Evolutionary conservation across 2,113 vertebrate genomes (phyloP), one percentile per base, ranked within the genome.

Genomic region (Limnothrissa miodon): DNA sequence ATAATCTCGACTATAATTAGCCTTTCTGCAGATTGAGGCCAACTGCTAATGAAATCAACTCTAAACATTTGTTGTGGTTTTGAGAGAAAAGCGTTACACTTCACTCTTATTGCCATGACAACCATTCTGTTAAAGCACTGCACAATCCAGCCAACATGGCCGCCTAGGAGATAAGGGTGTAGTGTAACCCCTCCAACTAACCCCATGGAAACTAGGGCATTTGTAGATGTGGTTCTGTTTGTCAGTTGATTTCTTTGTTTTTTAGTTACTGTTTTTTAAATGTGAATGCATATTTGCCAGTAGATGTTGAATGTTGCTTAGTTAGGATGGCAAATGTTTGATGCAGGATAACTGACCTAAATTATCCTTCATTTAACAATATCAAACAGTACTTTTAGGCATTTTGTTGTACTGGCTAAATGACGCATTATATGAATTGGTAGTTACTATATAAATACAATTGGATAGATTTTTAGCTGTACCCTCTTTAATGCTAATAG

Each of bases 261-360:
- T 94, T 95, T 90, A 92, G 92, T 95, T 93, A 92, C 87, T 93
- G 92, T 94, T 94, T 90, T 92, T 90, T 95, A 93, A 95, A 94
- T 94, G 94, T 95, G 92, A 90, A 93, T 94, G 93, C 94, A 93
- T 94, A 92, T 94, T 89, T 95, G 91, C 93, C 91, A 92, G 93
- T 98, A 96, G 96, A 97, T 99, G 97, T 99, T 98, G 94, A 98
- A 93, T 98, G 97, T 99, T 96, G 95, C 96, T 94, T 94, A 93
- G 89, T 93, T 94, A 93, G 92, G 93, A 93, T 93, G 93, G 89
- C 39, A 89, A 83, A 96, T 93, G 96, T 97, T 98, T 97, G 95
- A 95, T 99, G 97, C 97, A 95, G 97, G 97, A 98, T 97, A 95
- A 94, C 90, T 87, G 83, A 84, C 39, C 80, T 56, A 59, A 70